Evolutionary conservation across 2,797 vertebrate genomes (phyloP), one percentile per base, ranked within the genome.

Genomic region (Sphenodon punctatus): DNA sequence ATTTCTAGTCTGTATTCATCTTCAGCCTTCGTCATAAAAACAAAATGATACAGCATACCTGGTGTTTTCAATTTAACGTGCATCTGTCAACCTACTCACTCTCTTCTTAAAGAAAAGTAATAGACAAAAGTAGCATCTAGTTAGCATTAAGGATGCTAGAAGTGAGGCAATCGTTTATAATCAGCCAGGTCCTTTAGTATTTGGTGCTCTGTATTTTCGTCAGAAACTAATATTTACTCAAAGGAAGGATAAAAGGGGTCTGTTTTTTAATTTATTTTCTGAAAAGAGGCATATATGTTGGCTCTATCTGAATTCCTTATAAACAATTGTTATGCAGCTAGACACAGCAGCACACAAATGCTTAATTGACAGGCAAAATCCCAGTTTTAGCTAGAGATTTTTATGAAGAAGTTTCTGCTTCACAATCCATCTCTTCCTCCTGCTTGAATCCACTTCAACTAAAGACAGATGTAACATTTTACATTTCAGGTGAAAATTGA

Each of bases 401-500:
- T 42, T 66, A 6, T 71, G 84, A 60, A 68, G 8, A 74, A 27
- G 27, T 72, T 34, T 67, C 72, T 17, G 14, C 64, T 27, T 9
- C 45, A 66, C 76, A 76, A 38, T 27, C 71, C 78, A 79, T 86
- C 60, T 78, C 77, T 88, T 83, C 67, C 82, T 65, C 10, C 13
- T 77, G 41, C 12, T 85, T 67, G 86, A 70, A 88, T 81, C 1
- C 1, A 78, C 70, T 90, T 70, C 68, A 85, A 87, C 85, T 93
- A 90, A 94, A 86, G 75, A 68, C 65, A 88, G 67, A 76, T 93
- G 74, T 88, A 77, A 75, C 90, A 66, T 93, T 94, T 95, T 95
- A 91, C 84, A 30, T 93, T 95, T 93, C 96, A 99, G 99, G 97
- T 98, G 88, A 99, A 99, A 97, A 97, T 99, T 84, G 98, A 99